Conservation (phyloP, 2,797 vertebrate species). For the Halcyon chelicuti region DNA sequence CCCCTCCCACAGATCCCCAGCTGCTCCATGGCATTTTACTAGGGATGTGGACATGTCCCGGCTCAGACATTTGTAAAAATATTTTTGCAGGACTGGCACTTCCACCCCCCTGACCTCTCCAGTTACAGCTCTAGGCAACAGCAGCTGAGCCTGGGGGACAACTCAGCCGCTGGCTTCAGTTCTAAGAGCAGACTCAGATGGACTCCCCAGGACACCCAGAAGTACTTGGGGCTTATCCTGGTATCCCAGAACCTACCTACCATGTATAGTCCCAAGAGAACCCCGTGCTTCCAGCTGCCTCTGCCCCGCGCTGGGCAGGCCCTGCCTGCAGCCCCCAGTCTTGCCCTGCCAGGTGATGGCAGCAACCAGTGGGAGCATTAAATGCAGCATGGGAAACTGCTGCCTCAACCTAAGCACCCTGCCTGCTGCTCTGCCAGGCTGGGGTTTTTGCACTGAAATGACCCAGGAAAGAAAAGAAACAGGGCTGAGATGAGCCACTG, state of each 20-base stretch:
- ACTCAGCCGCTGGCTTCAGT: not conserved
- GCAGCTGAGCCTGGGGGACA: not conserved
- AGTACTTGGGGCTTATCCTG: not conserved
- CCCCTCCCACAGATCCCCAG: not conserved
- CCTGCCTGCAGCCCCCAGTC: not conserved
- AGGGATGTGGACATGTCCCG: not conserved
- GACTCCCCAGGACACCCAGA: not conserved
- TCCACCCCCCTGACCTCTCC: not conserved
- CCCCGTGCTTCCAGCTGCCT: fast-evolving
- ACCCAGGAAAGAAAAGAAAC: not conserved
- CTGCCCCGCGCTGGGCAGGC: not conserved
- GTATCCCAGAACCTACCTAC: not conserved
- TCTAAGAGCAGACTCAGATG: not conserved
- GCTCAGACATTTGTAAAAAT: not conserved
- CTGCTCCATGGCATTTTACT: not conserved
- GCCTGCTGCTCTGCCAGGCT: not conserved
- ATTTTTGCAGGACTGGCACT: not conserved
- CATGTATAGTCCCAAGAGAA: not conserved
- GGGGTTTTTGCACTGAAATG: not conserved
- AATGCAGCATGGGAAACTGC: not conserved
- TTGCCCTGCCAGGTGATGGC: not conserved
- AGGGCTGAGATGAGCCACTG: not conserved
- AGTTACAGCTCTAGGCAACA: not conserved
- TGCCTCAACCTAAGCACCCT: not conserved
- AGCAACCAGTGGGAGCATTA: not conserved